phyloP scores from a whole-genome alignment of 1,140 invertebrate species.

The Nasonia giraulti region DNA sequence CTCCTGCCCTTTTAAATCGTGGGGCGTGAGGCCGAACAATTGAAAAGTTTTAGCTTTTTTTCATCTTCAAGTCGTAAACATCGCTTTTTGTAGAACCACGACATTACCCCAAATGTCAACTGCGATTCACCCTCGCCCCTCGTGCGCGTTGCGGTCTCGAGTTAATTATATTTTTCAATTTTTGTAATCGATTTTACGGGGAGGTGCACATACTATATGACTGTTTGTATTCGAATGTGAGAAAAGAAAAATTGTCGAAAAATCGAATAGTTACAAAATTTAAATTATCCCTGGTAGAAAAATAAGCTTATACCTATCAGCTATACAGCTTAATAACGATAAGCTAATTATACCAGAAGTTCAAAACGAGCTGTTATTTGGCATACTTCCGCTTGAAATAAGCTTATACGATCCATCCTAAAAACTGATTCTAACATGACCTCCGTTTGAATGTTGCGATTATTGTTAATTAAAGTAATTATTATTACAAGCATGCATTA shows the following conservation, averaged over 20 bases:
- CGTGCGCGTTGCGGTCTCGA: background rate
- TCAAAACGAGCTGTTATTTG: too few relatives aligned
- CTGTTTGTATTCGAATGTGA: background rate
- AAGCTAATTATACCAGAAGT: too few relatives aligned
- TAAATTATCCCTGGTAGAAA: too few relatives aligned
- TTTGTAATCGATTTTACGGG: conserved; percentile 20
- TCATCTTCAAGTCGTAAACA: conserved; percentile 50
- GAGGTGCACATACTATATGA: background rate
- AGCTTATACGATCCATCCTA: too few relatives aligned
- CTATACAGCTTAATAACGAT: too few relatives aligned
- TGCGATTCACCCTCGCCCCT: conserved; percentile 10
- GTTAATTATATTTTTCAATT: background rate
- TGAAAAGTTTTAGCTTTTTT: conserved; percentile 54
- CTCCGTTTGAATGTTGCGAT: too few relatives aligned
- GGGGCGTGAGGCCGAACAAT: conserved; percentile 56
- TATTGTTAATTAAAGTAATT: too few relatives aligned
- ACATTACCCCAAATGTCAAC: conserved; percentile 28
- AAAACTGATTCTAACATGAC: too few relatives aligned
- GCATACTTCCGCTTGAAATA: too few relatives aligned
- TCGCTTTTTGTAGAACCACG: conserved; percentile 55
- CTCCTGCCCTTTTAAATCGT: conserved; percentile 60
- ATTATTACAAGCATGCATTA: too few relatives aligned
- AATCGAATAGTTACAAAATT: background rate
- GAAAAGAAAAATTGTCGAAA: background rate
- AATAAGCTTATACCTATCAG: too few relatives aligned